Conservation (phyloP, 1,140 invertebrate species). For the Lethrus apterus region DNA sequence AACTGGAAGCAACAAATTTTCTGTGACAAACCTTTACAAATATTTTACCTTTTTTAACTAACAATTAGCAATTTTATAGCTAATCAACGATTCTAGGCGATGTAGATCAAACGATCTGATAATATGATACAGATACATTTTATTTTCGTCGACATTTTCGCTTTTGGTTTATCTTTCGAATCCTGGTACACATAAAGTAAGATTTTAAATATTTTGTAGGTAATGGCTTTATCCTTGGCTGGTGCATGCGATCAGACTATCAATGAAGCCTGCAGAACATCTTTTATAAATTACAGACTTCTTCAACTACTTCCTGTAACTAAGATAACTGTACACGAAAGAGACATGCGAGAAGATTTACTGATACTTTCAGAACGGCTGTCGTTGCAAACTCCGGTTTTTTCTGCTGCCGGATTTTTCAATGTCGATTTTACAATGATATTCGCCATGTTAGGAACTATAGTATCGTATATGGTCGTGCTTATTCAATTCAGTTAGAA, state of each 20-base stretch:
- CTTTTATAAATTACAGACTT: background rate
- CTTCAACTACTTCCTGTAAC: background rate
- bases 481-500: conserved; percentile 13
- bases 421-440: conserved; percentile 12
- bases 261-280: background rate
- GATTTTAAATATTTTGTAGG: background rate
- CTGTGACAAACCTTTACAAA: no score
- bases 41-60: no score
- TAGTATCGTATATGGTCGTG: conserved; percentile 8
- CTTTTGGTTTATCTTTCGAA: no score
- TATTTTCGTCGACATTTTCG: no score
- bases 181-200: no score
- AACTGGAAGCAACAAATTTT: no score
- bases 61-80: no score
- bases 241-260: background rate
- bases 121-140: no score
- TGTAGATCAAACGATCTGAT: no score
- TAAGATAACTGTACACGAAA: background rate
- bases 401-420: conserved; percentile 12
- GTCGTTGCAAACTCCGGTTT: conserved; percentile 1
- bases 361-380: conserved; percentile 4
- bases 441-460: conserved; percentile 4
- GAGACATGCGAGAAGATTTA: conserved; percentile 2
- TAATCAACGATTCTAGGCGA: no score
- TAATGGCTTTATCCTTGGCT: background rate